These are phyloP conservation scores for Probosciger aterrimus DNA, from an alignment of 2,113 vertebrate genomes.

Conservation along the genomic window DNA sequence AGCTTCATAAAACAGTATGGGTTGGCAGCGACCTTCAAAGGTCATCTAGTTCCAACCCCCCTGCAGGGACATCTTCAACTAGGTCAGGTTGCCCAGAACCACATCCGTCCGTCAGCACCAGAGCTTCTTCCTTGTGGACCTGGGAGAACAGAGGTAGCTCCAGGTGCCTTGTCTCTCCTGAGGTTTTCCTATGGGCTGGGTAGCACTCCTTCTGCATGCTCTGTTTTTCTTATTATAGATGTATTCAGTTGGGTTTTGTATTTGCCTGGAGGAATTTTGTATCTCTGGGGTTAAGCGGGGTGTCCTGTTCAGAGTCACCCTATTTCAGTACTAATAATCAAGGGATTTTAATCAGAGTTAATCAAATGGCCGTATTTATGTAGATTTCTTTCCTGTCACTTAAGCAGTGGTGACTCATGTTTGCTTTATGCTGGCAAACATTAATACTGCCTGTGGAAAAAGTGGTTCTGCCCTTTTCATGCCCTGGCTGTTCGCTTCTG, in stretches of 20 bases:
- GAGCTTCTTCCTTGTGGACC: background rate
- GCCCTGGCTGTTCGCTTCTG: background rate
- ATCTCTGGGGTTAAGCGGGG: background rate
- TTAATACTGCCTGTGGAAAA: background rate
- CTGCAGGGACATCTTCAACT: background rate
- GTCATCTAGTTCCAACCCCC: background rate
- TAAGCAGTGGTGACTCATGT: background rate
- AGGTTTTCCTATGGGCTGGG: background rate
- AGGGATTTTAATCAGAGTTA: background rate
- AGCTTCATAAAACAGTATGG: background rate
- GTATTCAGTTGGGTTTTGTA: background rate
- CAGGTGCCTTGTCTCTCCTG: fast-evolving
- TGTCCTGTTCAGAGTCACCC: background rate
- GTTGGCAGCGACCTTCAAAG: background rate
- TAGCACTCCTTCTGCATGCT: fast-evolving
- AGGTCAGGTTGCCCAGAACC: background rate
- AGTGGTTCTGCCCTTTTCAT: background rate
- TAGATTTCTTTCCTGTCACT: background rate
- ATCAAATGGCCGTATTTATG: background rate
- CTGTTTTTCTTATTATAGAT: background rate
- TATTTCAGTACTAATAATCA: background rate
- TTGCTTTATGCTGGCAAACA: background rate
- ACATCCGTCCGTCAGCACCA: fast-evolving
- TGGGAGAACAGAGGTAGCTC: background rate
- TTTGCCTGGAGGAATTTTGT: background rate